These are phyloP conservation scores for Saccopteryx bilineata DNA, from an alignment of 2,113 vertebrate genomes.

Conservation along the genomic window DNA sequence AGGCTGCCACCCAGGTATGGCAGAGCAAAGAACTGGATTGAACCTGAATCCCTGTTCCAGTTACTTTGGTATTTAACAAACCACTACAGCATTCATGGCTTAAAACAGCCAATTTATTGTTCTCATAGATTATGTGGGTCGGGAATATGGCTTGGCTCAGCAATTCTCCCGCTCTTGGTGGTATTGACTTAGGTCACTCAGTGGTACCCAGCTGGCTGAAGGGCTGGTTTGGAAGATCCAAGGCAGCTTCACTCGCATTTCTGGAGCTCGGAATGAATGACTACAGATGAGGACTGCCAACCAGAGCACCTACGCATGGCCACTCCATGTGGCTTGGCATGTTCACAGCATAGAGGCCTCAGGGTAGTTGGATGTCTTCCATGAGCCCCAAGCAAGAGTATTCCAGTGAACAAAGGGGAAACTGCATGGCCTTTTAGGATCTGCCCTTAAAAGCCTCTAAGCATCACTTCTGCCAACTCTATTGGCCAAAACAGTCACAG, in stretches of 20 bases:
- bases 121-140: background rate
- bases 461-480: background rate
- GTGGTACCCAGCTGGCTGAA: background rate
- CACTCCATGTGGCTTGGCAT: background rate
- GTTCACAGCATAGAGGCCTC: background rate
- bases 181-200: background rate
- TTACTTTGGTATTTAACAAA: constrained; percentile 9
- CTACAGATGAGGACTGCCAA: background rate
- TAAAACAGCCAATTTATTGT: constrained; percentile 1
- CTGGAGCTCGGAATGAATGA: background rate
- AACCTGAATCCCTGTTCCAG: background rate
- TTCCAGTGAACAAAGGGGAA: background rate
- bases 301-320: background rate
- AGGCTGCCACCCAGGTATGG: background rate
- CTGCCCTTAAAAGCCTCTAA: background rate
- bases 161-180: background rate
- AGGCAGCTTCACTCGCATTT: background rate
- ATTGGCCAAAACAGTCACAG: background rate
- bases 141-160: background rate
- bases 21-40: background rate
- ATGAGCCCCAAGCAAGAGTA: constrained; percentile 14
- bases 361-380: background rate
- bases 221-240: background rate
- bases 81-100: background rate
- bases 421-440: background rate